Percentiles rank a stretch among this genome's conserved stretches.
phyloP scores from a whole-genome alignment of 2,113 vertebrate genomes.

The Cranoglanis bouderius region DNA sequence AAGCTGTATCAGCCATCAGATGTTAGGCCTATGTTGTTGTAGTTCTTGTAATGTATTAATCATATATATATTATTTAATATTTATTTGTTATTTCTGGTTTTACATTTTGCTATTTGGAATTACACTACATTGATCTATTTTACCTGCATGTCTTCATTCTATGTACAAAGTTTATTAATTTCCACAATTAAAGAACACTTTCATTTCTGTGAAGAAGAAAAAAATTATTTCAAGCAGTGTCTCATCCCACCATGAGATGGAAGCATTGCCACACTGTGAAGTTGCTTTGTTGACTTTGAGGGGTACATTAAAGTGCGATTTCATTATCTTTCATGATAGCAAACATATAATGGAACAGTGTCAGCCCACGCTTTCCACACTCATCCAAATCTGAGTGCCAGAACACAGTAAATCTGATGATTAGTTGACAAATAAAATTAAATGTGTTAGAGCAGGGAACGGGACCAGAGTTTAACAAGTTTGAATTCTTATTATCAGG shows the following conservation, averaged over 20 bases:
- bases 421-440: background rate
- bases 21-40: background rate
- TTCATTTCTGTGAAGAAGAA: background rate
- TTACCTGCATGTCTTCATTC: background rate
- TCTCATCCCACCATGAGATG: background rate
- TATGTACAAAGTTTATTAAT: background rate
- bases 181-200: background rate
- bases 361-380: background rate
- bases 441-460: background rate
- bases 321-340: background rate
- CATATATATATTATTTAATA: background rate
- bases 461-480: background rate
- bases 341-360: background rate
- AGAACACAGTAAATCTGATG: background rate
- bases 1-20: background rate
- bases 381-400: background rate
- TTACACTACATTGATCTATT: background rate
- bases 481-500: background rate
- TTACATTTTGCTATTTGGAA: background rate
- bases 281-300: background rate
- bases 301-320: background rate
- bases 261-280: background rate
- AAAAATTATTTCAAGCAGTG: background rate
- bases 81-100: background rate
- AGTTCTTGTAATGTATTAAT: background rate